These are phyloP conservation scores for Varecia variegata DNA, from an alignment of 2,797 vertebrate species.

Conservation along the genomic window DNA sequence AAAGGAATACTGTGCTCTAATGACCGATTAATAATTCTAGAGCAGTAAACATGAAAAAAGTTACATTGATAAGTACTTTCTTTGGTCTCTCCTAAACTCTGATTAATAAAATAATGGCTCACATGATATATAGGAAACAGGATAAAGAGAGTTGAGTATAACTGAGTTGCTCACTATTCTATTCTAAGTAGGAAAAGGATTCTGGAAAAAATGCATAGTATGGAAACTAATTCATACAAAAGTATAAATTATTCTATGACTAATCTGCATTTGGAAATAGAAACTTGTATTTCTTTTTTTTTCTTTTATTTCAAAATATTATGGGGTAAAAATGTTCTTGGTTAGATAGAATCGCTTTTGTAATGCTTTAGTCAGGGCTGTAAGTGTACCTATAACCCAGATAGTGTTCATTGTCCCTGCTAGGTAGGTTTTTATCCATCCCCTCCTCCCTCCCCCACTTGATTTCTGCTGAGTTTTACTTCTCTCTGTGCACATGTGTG, in stretches of 20 bases:
- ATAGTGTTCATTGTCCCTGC: too few relatives aligned
- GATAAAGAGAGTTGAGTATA: not conserved
- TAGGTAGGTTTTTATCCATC: too few relatives aligned
- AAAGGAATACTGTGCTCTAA: not conserved
- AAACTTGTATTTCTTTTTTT: not conserved
- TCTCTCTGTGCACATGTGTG: too few relatives aligned
- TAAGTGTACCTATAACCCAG: too few relatives aligned
- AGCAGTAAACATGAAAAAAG: not conserved
- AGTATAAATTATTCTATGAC: not conserved
- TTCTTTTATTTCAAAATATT: too few relatives aligned
- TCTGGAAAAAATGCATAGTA: not conserved
- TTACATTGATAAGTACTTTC: not conserved
- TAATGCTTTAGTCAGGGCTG: too few relatives aligned
- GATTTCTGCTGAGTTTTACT: too few relatives aligned
- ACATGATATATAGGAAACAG: not conserved
- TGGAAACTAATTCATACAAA: constrained; percentile 22
- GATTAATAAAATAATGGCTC: not conserved
- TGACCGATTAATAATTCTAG: not conserved
- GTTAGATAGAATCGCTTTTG: too few relatives aligned
- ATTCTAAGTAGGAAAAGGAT: not conserved
- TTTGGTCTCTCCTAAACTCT: not conserved
- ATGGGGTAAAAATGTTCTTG: too few relatives aligned
- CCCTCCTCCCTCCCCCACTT: too few relatives aligned
- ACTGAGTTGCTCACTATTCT: not conserved
- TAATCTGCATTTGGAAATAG: constrained; percentile 49